Percentiles rank a stretch among this genome's conserved stretches.
Evolutionary conservation across 2,888 invertebrate species (phyloP).

Genomic region (Hermaeophaga mercurialis): DNA sequence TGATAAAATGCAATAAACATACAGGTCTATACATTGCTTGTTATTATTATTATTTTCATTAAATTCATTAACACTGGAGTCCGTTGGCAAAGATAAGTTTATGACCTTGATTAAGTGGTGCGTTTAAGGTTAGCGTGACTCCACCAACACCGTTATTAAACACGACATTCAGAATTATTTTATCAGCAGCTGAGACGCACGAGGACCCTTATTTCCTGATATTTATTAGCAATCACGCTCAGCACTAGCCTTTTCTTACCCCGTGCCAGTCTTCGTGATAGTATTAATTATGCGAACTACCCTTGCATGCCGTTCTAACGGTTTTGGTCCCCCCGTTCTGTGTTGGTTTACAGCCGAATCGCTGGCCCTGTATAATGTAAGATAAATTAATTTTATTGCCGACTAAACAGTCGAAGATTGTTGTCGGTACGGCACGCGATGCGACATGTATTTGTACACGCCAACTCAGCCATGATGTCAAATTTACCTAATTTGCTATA

Average conservation of each 20-base stretch:
- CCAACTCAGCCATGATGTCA: constrained; percentile 23
- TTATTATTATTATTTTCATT: not conserved
- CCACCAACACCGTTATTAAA: constrained; percentile 55
- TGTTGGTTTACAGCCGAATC: constrained; percentile 54
- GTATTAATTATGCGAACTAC: constrained; percentile 57
- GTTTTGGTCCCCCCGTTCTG: constrained; percentile 46
- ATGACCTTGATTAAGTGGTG: constrained; percentile 53
- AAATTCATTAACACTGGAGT: not conserved
- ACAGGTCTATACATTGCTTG: too few relatives aligned
- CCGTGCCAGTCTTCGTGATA: constrained; percentile 57
- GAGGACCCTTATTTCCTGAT: constrained; percentile 60
- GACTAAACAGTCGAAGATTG: constrained; percentile 59
- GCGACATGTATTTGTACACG: constrained; percentile 50
- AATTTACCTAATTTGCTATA: constrained; percentile 22
- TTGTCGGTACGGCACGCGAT: constrained; percentile 58
- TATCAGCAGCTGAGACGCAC: constrained; percentile 58
- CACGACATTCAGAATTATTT: constrained; percentile 60
- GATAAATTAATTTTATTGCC: constrained; percentile 61
- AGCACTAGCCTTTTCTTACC: constrained; percentile 57
- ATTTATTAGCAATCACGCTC: constrained; percentile 58
- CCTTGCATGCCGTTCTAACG: constrained; percentile 52
- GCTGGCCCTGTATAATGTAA: constrained; percentile 52
- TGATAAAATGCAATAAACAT: too few relatives aligned
- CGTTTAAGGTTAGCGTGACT: constrained; percentile 54
- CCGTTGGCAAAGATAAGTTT: constrained; percentile 30